Percentiles rank a stretch among this genome's conserved stretches.
Conservation (phyloP, 2,888 invertebrate species). For the Drosophila neonasuta region DNA sequence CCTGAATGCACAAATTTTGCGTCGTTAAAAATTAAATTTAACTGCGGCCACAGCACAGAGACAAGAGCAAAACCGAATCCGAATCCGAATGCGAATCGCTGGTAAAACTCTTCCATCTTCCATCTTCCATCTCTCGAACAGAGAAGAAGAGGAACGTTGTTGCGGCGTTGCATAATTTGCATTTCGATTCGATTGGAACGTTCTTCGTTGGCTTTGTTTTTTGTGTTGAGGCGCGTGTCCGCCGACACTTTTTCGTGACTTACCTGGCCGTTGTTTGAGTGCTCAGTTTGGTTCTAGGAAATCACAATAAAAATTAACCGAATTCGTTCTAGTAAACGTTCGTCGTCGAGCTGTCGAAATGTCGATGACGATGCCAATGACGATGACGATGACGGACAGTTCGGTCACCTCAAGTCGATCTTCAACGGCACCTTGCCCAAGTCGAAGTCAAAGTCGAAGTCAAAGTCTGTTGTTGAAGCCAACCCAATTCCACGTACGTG, state of each 20-base stretch:
- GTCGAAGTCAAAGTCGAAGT: background rate
- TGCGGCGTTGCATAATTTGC: slow-evolving; percentile 79
- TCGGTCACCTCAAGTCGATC: slow-evolving; percentile 14
- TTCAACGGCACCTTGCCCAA: slow-evolving; percentile 54
- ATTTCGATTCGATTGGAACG: slow-evolving; percentile 81
- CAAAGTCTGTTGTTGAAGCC: slow-evolving; percentile 9
- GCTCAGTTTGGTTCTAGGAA: slow-evolving; percentile 71
- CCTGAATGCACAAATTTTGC: slow-evolving; percentile 76
- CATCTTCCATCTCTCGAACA: background rate
- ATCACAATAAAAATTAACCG: slow-evolving; percentile 76
- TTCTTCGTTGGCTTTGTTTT: slow-evolving; percentile 59
- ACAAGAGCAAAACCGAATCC: slow-evolving; percentile 42
- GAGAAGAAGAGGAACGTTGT: slow-evolving; percentile 20
- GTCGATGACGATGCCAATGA: slow-evolving; percentile 18
- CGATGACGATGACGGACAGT: slow-evolving; percentile 18
- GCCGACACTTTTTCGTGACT: slow-evolving; percentile 80
- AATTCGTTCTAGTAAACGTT: slow-evolving; percentile 77
- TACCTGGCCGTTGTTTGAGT: slow-evolving; percentile 45
- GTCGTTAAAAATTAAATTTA: slow-evolving; percentile 73
- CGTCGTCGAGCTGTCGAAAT: slow-evolving; percentile 48
- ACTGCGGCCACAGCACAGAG: slow-evolving; percentile 48
- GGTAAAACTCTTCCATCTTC: background rate
- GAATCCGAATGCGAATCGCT: slow-evolving; percentile 14
- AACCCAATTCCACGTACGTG: slow-evolving; percentile 70
- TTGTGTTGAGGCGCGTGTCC: slow-evolving; percentile 77